Percentiles rank a stretch among this genome's conserved stretches.
Conservation (phyloP, 1,140 invertebrate genomes). For the Drosophila oshimai region DNA sequence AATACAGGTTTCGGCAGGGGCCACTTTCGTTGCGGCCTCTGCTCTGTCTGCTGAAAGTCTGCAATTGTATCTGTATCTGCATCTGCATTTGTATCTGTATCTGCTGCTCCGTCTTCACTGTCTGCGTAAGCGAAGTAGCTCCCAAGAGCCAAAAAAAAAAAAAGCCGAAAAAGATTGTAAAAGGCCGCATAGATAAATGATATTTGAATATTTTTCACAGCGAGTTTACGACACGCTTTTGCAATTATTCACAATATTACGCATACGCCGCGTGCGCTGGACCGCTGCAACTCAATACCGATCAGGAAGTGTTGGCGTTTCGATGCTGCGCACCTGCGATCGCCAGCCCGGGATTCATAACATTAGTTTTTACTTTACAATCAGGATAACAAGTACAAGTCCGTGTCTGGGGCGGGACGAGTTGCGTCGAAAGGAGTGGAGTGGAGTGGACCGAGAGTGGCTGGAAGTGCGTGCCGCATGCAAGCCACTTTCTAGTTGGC, state of each 20-base stretch:
- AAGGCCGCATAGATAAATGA: slow-evolving; percentile 45
- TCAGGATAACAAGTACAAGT: slow-evolving; percentile 70
- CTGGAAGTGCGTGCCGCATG: slow-evolving; percentile 60
- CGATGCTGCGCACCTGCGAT: slow-evolving; percentile 47
- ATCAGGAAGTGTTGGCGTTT: slow-evolving; percentile 56
- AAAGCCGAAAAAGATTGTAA: slow-evolving; percentile 10
- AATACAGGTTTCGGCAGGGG: slow-evolving; percentile 58
- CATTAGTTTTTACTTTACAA: slow-evolving; percentile 57
- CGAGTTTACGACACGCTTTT: slow-evolving; percentile 65
- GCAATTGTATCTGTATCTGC: slow-evolving; percentile 21
- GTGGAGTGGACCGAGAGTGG: neutral
- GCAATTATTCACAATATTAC: slow-evolving; percentile 75
- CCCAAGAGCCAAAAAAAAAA: neutral
- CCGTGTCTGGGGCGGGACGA: slow-evolving; percentile 31
- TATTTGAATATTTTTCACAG: slow-evolving; percentile 55
- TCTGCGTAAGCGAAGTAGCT: slow-evolving; percentile 58
- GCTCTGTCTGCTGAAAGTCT: slow-evolving; percentile 25
- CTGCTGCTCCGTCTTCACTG: neutral
- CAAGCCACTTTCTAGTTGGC: slow-evolving; percentile 67
- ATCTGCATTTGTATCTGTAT: slow-evolving; percentile 8
- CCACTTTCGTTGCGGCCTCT: slow-evolving; percentile 53
- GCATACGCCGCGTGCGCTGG: slow-evolving; percentile 49
- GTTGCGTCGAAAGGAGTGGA: neutral
- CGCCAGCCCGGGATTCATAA: slow-evolving; percentile 40
- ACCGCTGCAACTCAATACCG: slow-evolving; percentile 44